phyloP scores from a whole-genome alignment of 2,113 vertebrate genomes.

The Puma concolor region DNA sequence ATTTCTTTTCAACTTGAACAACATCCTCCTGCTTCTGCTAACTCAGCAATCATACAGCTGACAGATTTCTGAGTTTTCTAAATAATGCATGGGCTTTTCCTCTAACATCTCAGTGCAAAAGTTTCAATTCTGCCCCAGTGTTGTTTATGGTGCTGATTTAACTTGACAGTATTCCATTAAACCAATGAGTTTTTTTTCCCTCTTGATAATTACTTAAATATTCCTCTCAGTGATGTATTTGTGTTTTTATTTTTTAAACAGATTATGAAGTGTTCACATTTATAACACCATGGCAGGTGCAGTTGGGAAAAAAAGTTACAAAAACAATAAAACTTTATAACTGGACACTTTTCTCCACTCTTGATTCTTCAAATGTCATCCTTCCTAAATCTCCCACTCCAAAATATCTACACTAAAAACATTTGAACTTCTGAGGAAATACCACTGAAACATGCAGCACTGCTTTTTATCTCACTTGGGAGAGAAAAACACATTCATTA shows the following conservation, averaged over 20 bases:
- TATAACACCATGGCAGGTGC: conserved; percentile 82
- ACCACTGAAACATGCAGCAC: conserved; percentile 80
- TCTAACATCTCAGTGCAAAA: conserved; percentile 91
- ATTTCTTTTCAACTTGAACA: conserved; percentile 86
- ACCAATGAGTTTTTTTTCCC: conserved; percentile 87
- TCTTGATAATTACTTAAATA: conserved; percentile 88
- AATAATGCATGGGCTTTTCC: conserved; percentile 93
- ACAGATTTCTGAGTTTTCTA: conserved; percentile 90
- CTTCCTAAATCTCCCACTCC: conserved; percentile 31
- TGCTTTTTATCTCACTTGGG: conserved; percentile 80
- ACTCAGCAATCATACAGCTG: conserved; percentile 90
- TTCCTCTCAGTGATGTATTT: conserved; percentile 87
- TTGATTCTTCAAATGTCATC: conserved; percentile 69
- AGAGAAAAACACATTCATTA: conserved; percentile 80
- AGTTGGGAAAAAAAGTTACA: conserved; percentile 62
- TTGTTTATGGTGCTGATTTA: conserved; percentile 90
- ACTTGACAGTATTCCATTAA: conserved; percentile 93
- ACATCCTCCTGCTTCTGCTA: conserved; percentile 90
- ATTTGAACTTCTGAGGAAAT: conserved; percentile 84
- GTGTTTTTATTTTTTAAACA: conserved; percentile 82
- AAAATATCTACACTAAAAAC: conserved; percentile 71
- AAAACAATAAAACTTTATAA: conserved; percentile 72
- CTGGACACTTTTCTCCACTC: conserved; percentile 57
- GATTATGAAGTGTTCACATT: conserved; percentile 86
- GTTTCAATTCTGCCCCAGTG: conserved; percentile 90